A percentile compares a stretch with the other conserved stretches of the same genome.
phyloP scores from a whole-genome alignment of 2,888 invertebrate genomes.

The Pyrocoelia pectoralis region DNA sequence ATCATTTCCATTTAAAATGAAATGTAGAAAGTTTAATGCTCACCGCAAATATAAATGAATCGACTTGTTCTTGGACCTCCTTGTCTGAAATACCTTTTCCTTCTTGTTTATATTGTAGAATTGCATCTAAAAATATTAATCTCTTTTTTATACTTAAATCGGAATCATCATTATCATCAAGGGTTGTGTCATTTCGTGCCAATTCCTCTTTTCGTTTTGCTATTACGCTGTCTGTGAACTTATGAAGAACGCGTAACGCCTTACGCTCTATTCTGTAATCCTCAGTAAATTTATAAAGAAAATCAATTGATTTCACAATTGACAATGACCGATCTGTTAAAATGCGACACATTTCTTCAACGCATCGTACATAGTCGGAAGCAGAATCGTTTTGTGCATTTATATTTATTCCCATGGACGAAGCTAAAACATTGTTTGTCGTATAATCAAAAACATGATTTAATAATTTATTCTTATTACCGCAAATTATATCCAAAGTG shows the following conservation, averaged over 20 bases:
- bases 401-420: slow-evolving; percentile 72
- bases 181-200: not conserved
- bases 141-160: not conserved
- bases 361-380: slow-evolving; percentile 77
- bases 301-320: slow-evolving; percentile 62
- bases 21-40: not conserved
- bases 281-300: slow-evolving; percentile 64
- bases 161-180: not conserved
- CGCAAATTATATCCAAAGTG: slow-evolving; percentile 70
- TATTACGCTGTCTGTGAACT: slow-evolving; percentile 66
- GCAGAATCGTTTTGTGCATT: slow-evolving; percentile 74
- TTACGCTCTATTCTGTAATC: slow-evolving; percentile 66
- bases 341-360: slow-evolving; percentile 62
- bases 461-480: slow-evolving; percentile 52
- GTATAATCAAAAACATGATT: not conserved
- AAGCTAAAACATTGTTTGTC: not conserved
- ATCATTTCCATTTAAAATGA: not conserved
- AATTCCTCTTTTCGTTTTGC: slow-evolving; percentile 57
- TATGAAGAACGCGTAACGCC: slow-evolving; percentile 60
- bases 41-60: slow-evolving; percentile 13
- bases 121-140: slow-evolving; percentile 4
- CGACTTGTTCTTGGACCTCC: slow-evolving; percentile 5
- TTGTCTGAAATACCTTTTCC: not conserved
- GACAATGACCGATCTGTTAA: slow-evolving; percentile 47
- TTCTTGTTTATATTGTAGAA: not conserved